Base-by-base conservation (phyloP, 2,888 invertebrate species). In the Mimachlamys varia region DNA sequence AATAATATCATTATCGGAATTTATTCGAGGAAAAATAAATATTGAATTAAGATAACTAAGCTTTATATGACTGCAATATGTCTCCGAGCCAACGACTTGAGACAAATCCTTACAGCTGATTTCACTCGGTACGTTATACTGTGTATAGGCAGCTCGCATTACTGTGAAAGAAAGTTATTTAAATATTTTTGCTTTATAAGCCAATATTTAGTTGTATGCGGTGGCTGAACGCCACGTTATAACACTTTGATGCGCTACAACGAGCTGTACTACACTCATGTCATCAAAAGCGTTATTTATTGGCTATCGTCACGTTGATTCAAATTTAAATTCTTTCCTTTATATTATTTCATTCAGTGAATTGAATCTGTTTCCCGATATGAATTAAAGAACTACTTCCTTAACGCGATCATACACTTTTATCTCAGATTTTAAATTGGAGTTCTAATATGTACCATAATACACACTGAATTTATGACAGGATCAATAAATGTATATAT, bases 171-270 rank as follows among this genome's bases (percentile, higher is more conserved):
- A 76, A 76, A 76, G 76, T 76, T 27, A 76, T 76, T 76, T 76
- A 76, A 76, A 76, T 76, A 76, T 76, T 76, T 76, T 17, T 76
- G 33, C 76, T 76, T 7, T 76, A 76, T 33, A 76, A 76, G 3
- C 76, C 76, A 33, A 76, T 76, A 76, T 27, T 76, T 33, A 76
- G 76, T 76, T 76, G 76, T 76, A 76, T 76, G 76, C 76, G 27
- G 58, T 22, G 19, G 19, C 27, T 76, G 76, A 76, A 33, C 76
- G 76, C 33, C 4, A 44, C 44, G 33, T 76, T 76, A 76, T 33
- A 15, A 5, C 76, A 76, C 76, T 76, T 76, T 27, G 76, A 76
- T 76, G 27, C 76, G 76, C 76, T 76, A 76, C 33, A 76, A 1
- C 27, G 27, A 12, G 13, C 33, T 27, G 22, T 33, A 76, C 27